Evolutionary conservation across 2,113 vertebrate genomes (phyloP).

Genomic region (Bos javanicus): DNA sequence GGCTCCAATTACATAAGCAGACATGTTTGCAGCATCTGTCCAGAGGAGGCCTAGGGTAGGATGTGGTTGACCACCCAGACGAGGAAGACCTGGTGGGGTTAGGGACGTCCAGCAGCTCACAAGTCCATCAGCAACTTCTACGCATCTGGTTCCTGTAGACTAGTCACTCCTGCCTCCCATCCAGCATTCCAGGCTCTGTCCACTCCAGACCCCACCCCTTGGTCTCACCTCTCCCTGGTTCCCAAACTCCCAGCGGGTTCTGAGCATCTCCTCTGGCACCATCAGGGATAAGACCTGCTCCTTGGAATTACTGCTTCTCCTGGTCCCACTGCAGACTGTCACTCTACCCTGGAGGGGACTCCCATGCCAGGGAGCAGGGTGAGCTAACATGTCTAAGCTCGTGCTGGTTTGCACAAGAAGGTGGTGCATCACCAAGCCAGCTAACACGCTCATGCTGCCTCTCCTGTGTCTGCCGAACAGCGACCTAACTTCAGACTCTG

Average conservation of each 20-base stretch:
- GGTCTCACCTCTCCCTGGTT: neutral
- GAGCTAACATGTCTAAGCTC: neutral
- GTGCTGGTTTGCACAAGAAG: neutral
- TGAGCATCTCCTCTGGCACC: neutral
- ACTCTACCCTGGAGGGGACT: neutral
- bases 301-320: neutral
- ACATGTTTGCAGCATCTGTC: fast-evolving
- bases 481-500: neutral
- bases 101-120: neutral
- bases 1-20: neutral
- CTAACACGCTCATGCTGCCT: neutral
- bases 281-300: neutral
- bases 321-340: neutral
- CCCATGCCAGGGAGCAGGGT: neutral
- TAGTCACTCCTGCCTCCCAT: neutral
- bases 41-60: neutral
- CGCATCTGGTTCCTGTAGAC: neutral
- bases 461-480: neutral
- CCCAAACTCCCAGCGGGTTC: neutral
- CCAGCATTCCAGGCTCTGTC: neutral
- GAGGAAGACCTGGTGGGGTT: neutral
- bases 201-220: neutral
- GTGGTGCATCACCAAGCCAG: neutral
- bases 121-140: neutral
- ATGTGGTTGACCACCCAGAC: neutral